Conservation (phyloP, 2,797 vertebrate species). For the Peromyscus melanophrys region DNA sequence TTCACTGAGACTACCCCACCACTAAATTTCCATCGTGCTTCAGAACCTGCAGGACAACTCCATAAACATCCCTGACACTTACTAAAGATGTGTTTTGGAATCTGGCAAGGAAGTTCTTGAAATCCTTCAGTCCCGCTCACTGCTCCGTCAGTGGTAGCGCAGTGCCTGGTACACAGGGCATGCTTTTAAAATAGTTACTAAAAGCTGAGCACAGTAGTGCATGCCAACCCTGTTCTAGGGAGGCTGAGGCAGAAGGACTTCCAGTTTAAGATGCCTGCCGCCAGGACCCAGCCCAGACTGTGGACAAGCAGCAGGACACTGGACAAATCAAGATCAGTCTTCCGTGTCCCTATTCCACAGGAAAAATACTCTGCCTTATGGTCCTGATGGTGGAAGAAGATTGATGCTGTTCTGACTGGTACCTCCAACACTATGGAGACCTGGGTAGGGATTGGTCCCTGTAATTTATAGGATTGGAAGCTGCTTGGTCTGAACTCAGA, state of each 20-base stretch:
- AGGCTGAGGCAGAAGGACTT: background rate
- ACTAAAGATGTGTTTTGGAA: background rate
- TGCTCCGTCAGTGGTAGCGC: background rate
- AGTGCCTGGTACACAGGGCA: background rate
- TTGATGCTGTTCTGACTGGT: too few relatives aligned
- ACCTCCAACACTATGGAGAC: too few relatives aligned
- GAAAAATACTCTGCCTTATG: too few relatives aligned
- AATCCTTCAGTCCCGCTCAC: background rate
- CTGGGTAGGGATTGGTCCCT: too few relatives aligned
- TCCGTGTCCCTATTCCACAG: too few relatives aligned
- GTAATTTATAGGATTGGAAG: too few relatives aligned
- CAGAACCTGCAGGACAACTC: background rate
- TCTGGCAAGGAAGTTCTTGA: background rate
- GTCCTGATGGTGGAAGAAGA: too few relatives aligned
- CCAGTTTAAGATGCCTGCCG: too few relatives aligned
- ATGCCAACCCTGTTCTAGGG: background rate
- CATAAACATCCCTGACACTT: background rate
- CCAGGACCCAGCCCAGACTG: too few relatives aligned
- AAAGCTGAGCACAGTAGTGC: background rate
- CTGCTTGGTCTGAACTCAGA: too few relatives aligned
- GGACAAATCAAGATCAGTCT: too few relatives aligned
- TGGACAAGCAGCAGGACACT: too few relatives aligned
- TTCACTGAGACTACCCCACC: background rate
- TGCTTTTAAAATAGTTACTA: background rate
- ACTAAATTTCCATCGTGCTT: background rate